These are phyloP conservation scores for Metopolophium dirhodum DNA, from an alignment of 1,140 invertebrate genomes.

Conservation along the genomic window DNA sequence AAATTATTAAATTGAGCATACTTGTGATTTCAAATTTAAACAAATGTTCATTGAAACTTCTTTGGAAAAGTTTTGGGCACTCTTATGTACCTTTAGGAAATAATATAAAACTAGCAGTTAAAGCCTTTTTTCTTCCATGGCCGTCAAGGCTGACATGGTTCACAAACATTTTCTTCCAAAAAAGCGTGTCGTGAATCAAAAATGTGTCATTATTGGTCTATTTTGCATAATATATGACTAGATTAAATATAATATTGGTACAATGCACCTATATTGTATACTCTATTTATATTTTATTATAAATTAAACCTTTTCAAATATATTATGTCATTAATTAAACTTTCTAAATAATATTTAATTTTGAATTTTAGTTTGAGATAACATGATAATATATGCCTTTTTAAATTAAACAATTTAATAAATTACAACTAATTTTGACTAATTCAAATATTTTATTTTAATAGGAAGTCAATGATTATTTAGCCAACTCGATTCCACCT, in stretches of 20 bases:
- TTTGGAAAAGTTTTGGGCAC: too few relatives aligned
- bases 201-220: background rate
- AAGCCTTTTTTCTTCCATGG: too few relatives aligned
- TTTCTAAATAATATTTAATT: background rate
- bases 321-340: background rate
- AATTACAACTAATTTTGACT: background rate
- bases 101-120: too few relatives aligned
- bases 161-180: too few relatives aligned
- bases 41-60: too few relatives aligned
- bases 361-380: background rate
- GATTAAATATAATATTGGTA: background rate
- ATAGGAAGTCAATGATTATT: conserved; percentile 32
- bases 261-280: background rate
- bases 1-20: too few relatives aligned
- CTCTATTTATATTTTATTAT: background rate
- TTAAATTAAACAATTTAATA: background rate
- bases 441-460: background rate
- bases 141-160: too few relatives aligned
- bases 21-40: too few relatives aligned
- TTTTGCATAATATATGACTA: background rate
- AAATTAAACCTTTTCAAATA: background rate
- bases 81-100: too few relatives aligned
- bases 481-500: background rate
- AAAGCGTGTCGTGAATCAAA: too few relatives aligned
- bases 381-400: background rate